These are phyloP conservation scores for Lasioglossum leucozonium DNA, from an alignment of 2,888 invertebrate species.

Conservation along the genomic window DNA sequence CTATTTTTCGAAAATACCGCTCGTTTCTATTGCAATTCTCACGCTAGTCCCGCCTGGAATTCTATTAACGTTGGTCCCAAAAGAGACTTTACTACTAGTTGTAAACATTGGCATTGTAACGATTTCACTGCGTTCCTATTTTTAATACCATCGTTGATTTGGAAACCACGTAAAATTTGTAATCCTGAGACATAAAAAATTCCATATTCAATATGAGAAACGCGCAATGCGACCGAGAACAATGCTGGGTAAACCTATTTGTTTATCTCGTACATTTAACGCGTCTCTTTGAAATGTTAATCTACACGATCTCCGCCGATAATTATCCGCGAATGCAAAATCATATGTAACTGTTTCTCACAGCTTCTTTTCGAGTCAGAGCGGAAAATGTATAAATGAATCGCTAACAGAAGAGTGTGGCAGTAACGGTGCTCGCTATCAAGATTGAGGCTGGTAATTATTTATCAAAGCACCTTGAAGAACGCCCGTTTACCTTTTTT, in stretches of 20 bases:
- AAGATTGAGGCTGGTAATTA: slow-evolving; percentile 34
- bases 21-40: background rate
- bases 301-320: background rate
- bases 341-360: slow-evolving; percentile 26
- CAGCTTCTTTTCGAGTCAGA: slow-evolving; percentile 25
- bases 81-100: background rate
- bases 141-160: background rate
- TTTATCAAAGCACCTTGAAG: slow-evolving; percentile 53
- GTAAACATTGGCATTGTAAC: background rate
- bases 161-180: background rate
- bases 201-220: slow-evolving; percentile 1
- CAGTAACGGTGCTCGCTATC: slow-evolving; percentile 45
- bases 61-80: background rate
- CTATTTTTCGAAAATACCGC: background rate
- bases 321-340: background rate
- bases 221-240: background rate
- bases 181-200: background rate
- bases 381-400: slow-evolving; percentile 49
- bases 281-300: background rate
- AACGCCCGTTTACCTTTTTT: slow-evolving; percentile 23
- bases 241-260: background rate
- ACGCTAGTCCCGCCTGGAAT: background rate
- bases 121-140: background rate
- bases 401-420: slow-evolving; percentile 37
- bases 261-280: background rate